Base-by-base conservation (phyloP, 2,797 vertebrate species). In the Balearica regulorum region DNA sequence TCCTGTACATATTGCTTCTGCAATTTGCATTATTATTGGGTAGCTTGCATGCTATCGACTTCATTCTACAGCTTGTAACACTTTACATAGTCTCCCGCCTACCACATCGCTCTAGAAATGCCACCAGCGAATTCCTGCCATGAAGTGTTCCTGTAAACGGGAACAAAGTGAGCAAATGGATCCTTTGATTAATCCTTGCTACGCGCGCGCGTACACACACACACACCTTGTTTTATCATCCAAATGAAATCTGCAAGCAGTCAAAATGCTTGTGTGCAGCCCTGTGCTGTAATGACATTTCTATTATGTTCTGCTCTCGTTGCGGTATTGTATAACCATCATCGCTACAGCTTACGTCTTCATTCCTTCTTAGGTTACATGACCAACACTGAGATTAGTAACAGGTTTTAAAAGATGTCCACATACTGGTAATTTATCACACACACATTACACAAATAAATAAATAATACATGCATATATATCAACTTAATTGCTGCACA, bases 401-500 rank as follows among this genome's bases (percentile, higher is more conserved):
- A 97, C 92, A 97, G 90, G 76, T 91, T 97, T 97, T 89, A 87
- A 94, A 95, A 85, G 76, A 79, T 51, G 55, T 77, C 84, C 72
- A 49, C 22, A 20, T 73, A 88, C 62, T 60, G 76, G 84, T 88
- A 93, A 96, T 97, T 96, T 93, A 97, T 97, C 94, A 94, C 51
- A 55, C 16, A 4, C 35, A 72, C 51, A 13, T 73, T 86, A 84
- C 25, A 57, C 69, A 92, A 96, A 93, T 97, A 95, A 95, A 96
- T 90, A 94, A 96, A 75, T 93, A 92, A 92, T 91, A 46, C 73
- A 76, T 62, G 62, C 58, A 46, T 76, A 97, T 95, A 96, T 79
- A 94, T 96, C 91, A 97, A 95, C 84, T 96, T 96, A 94, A 97
- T 94, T 94, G 96, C 79, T 87, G 69, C 65, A 75, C 69, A 78